A percentile compares a stretch with the other conserved stretches of the same genome.
These are phyloP conservation scores for Acanthurus tractus DNA, from an alignment of 2,797 vertebrate genomes.

Conservation along the genomic window DNA sequence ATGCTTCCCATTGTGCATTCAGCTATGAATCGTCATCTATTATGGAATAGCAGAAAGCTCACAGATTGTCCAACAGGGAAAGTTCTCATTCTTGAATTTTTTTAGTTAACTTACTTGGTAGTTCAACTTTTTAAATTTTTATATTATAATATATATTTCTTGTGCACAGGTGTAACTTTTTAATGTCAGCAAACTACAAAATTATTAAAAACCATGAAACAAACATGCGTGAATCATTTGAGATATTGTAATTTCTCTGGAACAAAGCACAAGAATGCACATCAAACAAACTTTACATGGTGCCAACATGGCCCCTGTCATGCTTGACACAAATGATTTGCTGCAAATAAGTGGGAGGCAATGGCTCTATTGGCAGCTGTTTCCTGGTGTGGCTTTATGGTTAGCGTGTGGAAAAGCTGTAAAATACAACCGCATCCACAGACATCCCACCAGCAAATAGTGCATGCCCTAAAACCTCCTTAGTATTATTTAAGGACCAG, in stretches of 20 bases:
- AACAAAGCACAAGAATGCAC: no score
- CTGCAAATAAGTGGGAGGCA: conserved; percentile 9
- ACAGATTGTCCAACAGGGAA: not conserved
- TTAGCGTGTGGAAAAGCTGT: conserved; percentile 20
- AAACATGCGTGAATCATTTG: not conserved
- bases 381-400: conserved; percentile 38
- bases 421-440: conserved; percentile 34
- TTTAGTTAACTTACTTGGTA: no score
- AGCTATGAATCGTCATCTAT: not conserved
- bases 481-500: not conserved
- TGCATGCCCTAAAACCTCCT: conserved; percentile 3
- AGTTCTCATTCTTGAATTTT: not conserved
- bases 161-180: not conserved
- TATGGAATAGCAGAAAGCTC: not conserved
- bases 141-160: no score
- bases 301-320: not conserved
- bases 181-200: no score
- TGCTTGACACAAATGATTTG: not conserved
- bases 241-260: not conserved
- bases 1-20: no score
- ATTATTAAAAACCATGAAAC: no score
- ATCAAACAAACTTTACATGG: not conserved
- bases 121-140: no score
- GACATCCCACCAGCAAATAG: conserved; percentile 40
- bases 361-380: not conserved